Evolutionary conservation across 2,113 vertebrate species (phyloP).

Genomic region (Scomber colias): DNA sequence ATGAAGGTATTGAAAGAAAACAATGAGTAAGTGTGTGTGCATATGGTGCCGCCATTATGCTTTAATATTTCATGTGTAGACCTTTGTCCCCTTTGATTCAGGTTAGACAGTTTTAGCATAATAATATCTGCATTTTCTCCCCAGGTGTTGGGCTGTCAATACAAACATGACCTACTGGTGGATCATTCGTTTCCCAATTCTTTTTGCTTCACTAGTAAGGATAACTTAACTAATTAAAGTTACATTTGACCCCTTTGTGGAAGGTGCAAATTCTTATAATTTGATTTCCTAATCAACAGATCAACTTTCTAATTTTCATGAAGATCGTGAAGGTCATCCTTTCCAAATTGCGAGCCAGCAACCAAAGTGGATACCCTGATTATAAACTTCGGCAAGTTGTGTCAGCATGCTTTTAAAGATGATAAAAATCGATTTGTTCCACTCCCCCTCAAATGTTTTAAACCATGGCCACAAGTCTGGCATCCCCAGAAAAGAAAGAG

Average conservation of each 20-base stretch:
- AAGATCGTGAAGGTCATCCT: slow-evolving; percentile 89
- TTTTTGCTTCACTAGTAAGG: slow-evolving; percentile 86
- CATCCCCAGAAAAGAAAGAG: background rate
- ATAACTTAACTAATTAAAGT: background rate
- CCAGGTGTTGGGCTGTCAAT: slow-evolving; percentile 89
- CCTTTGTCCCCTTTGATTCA: background rate
- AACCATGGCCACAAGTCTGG: background rate
- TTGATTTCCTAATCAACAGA: slow-evolving; percentile 75
- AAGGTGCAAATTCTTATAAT: background rate
- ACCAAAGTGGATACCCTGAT: slow-evolving; percentile 84
- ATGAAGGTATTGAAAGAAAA: slow-evolving; percentile 89
- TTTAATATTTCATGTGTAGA: background rate
- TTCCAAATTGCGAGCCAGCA: slow-evolving; percentile 87
- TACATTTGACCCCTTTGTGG: background rate
- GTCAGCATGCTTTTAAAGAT: background rate
- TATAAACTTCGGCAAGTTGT: slow-evolving; percentile 86
- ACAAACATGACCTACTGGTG: slow-evolving; percentile 92
- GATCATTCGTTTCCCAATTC: slow-evolving; percentile 90
- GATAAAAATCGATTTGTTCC: background rate
- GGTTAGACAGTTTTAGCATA: background rate
- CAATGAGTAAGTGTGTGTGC: slow-evolving; percentile 81
- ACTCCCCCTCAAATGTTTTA: background rate
- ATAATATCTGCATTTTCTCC: background rate
- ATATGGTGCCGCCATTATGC: background rate
- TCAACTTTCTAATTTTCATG: slow-evolving; percentile 92